Evolutionary conservation across 1,140 invertebrate species (phyloP), one percentile per base, ranked within the genome.

Genomic region (Bathynomus jamesi): DNA sequence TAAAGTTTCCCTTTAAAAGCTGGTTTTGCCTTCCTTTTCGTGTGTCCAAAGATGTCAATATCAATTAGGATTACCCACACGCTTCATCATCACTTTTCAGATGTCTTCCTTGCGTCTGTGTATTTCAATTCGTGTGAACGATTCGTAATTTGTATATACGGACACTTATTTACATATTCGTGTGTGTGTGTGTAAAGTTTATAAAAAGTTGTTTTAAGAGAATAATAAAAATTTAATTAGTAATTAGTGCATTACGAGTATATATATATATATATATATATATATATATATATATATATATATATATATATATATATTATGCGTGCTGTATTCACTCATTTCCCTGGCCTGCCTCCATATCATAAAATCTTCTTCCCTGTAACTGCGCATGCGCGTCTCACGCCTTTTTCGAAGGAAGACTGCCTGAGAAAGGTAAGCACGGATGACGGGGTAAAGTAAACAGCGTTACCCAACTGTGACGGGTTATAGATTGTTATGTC

Each of bases 201-300:
- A n/a, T n/a, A n/a, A n/a, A n/a, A n/a, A n/a, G n/a, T n/a, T n/a
- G n/a, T n/a, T n/a, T n/a, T n/a, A n/a, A n/a, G n/a, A n/a, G n/a
- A n/a, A n/a, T n/a, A n/a, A n/a, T n/a, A n/a, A n/a, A n/a, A n/a
- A n/a, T n/a, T n/a, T n/a, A n/a, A n/a, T n/a, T n/a, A n/a, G n/a
- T n/a, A n/a, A n/a, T 46, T 11, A n/a, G n/a, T n/a, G n/a, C n/a
- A n/a, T n/a, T n/a, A n/a, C n/a, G n/a, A n/a, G n/a, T n/a, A n/a
- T 62, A 62, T 62, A 62, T 27, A 62, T 62, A 62, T 62, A 62
- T 27, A 62, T 62, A 62, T 62, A 62, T 62, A 62, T 62, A 62
- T 62, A 62, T 27, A 62, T 62, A 62, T 62, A 62, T 62, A 62
- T 62, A 62, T 62, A 62, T 27, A 62, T 62, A 62, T 62, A 62